phyloP scores from a whole-genome alignment of 1,140 invertebrate genomes.

The Pogonomyrmex californicus region DNA sequence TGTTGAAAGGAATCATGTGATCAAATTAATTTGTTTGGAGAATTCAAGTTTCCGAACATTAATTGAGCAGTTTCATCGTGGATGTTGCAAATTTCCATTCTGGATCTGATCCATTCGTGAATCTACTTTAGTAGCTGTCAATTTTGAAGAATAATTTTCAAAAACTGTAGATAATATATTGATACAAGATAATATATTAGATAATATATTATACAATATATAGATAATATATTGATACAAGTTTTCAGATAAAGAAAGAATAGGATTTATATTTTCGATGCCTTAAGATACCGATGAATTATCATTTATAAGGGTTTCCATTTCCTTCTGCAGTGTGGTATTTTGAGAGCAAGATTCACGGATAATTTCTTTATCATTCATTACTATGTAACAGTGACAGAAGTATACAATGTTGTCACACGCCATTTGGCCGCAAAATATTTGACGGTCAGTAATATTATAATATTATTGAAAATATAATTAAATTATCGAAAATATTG shows the following conservation, averaged over 20 bases:
- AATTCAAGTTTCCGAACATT: background rate
- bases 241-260: background rate
- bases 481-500: no score
- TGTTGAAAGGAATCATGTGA: background rate
- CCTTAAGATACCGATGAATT: background rate
- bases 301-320: background rate
- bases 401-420: no score
- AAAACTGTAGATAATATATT: conserved; percentile 11
- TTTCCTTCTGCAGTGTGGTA: background rate
- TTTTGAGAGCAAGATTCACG: background rate
- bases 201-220: no score
- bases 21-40: conserved; percentile 2
- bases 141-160: conserved; percentile 11
- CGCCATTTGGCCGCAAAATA: no score
- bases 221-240: background rate
- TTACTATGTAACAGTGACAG: no score
- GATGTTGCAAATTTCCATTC: conserved; percentile 10
- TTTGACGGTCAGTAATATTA: no score
- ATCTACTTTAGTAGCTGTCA: background rate
- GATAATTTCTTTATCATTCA: background rate
- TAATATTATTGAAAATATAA: no score
- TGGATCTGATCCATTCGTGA: background rate
- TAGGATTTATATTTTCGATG: conserved; percentile 1
- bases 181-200: no score
- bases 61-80: background rate